A percentile compares a stretch with the other conserved stretches of the same genome.
Evolutionary conservation across 2,113 vertebrate genomes (phyloP).

Genomic region (Cercopithecus mona): DNA sequence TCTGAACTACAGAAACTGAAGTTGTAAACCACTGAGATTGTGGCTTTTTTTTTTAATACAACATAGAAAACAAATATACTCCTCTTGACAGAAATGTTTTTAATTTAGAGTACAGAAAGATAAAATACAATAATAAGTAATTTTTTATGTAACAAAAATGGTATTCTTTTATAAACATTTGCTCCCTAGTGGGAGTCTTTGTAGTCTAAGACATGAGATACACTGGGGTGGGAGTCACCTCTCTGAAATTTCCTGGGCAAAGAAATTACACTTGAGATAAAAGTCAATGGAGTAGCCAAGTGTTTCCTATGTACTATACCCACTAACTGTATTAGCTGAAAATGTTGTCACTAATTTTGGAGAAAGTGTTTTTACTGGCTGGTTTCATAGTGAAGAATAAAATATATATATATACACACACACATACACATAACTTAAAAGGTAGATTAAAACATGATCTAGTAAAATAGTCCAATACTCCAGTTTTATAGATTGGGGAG

Average conservation of each 20-base stretch:
- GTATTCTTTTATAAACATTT: not conserved
- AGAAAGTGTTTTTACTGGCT: not conserved
- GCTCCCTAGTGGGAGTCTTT: not conserved
- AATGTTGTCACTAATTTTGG: not conserved
- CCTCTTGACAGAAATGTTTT: not conserved
- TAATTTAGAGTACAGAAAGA: not conserved
- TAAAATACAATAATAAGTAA: not conserved
- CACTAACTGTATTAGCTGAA: not conserved
- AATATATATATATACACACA: not conserved
- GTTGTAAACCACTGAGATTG: not conserved
- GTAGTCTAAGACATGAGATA: not conserved
- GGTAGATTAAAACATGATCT: not conserved
- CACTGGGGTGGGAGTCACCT: not conserved
- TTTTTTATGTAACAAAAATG: not conserved
- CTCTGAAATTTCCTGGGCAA: not conserved
- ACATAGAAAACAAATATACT: not conserved
- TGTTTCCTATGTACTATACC: not conserved
- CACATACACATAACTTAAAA: not conserved
- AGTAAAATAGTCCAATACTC: not conserved
- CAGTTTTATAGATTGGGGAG: not conserved
- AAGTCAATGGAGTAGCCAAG: not conserved
- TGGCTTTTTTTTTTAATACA: not conserved
- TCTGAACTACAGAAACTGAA: not conserved
- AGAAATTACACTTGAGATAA: not conserved
- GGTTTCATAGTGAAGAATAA: not conserved